phyloP scores from a whole-genome alignment of 2,113 vertebrate genomes.

The Labeo rohita region DNA sequence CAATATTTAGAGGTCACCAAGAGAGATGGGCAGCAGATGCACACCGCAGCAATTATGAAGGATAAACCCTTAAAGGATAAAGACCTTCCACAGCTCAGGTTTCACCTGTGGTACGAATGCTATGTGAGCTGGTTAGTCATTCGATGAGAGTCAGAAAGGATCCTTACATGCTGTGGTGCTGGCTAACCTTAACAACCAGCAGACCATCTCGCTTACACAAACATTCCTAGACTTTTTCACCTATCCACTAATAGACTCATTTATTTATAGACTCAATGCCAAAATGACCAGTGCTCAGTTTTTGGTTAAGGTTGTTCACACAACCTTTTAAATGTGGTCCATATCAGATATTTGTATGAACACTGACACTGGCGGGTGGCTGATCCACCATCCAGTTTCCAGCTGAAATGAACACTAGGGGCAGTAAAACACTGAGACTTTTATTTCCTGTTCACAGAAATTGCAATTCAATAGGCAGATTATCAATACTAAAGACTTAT shows the following conservation, averaged over 20 bases:
- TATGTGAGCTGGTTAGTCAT: not conserved
- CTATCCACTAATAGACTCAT: not conserved
- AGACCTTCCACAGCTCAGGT: not conserved
- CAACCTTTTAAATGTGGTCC: not conserved
- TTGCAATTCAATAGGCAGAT: not conserved
- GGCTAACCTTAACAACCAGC: not conserved
- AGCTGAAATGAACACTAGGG: not conserved
- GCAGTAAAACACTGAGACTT: not conserved
- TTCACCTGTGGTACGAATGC: not conserved
- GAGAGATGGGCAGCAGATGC: not conserved
- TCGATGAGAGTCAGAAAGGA: not conserved
- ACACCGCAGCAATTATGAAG: slow-evolving; percentile 18
- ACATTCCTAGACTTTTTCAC: not conserved
- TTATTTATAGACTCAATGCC: not conserved
- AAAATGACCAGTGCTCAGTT: not conserved
- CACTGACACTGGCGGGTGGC: not conserved
- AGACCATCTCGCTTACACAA: not conserved
- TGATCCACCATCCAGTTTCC: not conserved
- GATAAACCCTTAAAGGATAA: slow-evolving; percentile 5
- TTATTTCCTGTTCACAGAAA: not conserved
- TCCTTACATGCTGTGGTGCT: not conserved
- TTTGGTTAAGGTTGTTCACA: not conserved
- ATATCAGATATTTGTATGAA: not conserved
- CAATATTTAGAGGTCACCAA: slow-evolving; percentile 3
- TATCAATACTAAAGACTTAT: not conserved